A percentile compares a stretch with the other conserved stretches of the same genome.
These are phyloP conservation scores for Loris lydekkerianus DNA, from an alignment of 2,797 vertebrate genomes.

Conservation along the genomic window DNA sequence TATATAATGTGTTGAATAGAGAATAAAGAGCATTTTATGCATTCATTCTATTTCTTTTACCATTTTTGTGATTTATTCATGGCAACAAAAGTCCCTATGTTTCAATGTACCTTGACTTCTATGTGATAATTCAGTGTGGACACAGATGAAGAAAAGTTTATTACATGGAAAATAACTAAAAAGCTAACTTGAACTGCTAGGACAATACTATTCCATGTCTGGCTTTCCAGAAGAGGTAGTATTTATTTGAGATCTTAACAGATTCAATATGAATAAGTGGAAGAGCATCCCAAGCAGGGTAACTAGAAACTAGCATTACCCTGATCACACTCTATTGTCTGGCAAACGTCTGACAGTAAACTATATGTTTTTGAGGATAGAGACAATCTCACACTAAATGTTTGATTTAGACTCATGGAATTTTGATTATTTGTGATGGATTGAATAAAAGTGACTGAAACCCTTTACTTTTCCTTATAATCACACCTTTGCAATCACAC, in stretches of 20 bases:
- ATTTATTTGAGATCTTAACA: constrained; percentile 5
- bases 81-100: not conserved
- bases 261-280: not conserved
- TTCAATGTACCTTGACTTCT: not conserved
- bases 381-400: not conserved
- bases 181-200: not conserved
- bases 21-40: not conserved
- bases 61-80: constrained; percentile 43
- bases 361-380: not conserved
- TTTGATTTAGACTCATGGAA: not conserved
- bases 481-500: not conserved
- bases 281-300: not conserved
- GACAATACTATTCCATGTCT: not conserved
- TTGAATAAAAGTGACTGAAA: not conserved
- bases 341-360: not conserved
- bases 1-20: not conserved
- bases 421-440: not conserved
- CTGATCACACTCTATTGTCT: not conserved
- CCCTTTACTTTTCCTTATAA: not conserved
- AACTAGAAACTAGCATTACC: not conserved
- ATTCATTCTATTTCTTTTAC: constrained; percentile 60
- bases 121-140: not conserved
- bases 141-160: not conserved
- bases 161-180: not conserved
- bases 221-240: not conserved